Percentiles rank a stretch among this genome's conserved stretches.
These are phyloP conservation scores for Delphinapterus leucas DNA, from an alignment of 2,113 vertebrate species.

Conservation along the genomic window DNA sequence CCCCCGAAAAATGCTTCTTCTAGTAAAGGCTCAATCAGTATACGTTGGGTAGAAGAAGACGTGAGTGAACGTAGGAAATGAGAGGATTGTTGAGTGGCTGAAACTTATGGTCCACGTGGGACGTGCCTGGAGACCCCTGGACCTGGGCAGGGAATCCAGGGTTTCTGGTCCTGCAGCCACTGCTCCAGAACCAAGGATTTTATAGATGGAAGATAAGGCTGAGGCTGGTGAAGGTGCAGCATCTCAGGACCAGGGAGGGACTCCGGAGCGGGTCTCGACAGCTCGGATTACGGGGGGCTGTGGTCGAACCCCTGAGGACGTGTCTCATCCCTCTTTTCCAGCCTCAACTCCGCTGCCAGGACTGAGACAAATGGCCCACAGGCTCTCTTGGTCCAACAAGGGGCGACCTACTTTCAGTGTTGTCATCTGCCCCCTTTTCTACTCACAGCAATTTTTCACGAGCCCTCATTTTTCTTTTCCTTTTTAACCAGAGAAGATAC, in stretches of 20 bases:
- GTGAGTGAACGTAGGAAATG: too few species aligned
- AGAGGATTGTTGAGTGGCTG: background rate
- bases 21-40: background rate
- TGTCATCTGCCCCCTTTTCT: too few species aligned
- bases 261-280: background rate
- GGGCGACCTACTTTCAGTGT: fast-evolving
- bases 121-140: fast-evolving
- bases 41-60: too few species aligned
- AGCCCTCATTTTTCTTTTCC: background rate
- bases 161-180: background rate
- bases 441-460: background rate
- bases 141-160: too few species aligned
- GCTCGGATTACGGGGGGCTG: background rate
- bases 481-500: background rate
- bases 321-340: fast-evolving
- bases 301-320: too few species aligned
- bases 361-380: fast-evolving
- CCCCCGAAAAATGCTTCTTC: background rate
- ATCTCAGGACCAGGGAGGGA: fast-evolving
- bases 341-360: background rate
- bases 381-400: fast-evolving
- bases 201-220: background rate
- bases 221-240: background rate
- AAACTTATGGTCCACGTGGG: fast-evolving
- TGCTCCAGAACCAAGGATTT: background rate